Percentiles rank a stretch among this genome's conserved stretches.
phyloP scores from a whole-genome alignment of 2,113 vertebrate genomes.

The Aldabrachelys gigantea region DNA sequence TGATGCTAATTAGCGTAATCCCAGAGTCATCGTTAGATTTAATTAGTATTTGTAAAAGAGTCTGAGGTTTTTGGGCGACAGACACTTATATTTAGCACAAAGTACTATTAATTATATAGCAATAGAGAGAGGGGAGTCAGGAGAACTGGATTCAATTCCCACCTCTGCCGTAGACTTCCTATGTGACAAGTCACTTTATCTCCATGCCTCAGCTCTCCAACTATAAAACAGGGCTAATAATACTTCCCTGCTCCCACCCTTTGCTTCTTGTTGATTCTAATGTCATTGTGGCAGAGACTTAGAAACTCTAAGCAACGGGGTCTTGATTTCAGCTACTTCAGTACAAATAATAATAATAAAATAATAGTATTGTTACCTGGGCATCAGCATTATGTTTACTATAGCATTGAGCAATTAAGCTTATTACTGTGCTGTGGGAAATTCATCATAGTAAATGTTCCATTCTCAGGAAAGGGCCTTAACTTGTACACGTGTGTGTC shows the following conservation, averaged over 20 bases:
- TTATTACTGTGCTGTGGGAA: conserved; percentile 40
- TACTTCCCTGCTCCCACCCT: conserved; percentile 10
- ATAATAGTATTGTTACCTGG: conserved; percentile 59
- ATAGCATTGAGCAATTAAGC: conserved; percentile 53
- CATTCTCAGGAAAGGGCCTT: background rate
- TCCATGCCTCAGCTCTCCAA: conserved; percentile 10
- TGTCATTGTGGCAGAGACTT: conserved; percentile 56
- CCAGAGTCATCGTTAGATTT: background rate
- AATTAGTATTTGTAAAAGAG: background rate
- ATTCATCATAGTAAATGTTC: conserved; percentile 44
- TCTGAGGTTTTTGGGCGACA: background rate
- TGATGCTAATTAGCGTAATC: background rate
- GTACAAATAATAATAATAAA: conserved; percentile 56
- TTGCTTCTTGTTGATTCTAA: conserved; percentile 44
- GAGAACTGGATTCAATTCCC: background rate
- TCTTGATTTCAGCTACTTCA: conserved; percentile 64
- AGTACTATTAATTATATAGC: background rate
- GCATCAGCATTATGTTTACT: conserved; percentile 59
- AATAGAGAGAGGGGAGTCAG: background rate
- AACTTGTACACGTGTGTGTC: background rate
- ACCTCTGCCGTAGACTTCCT: background rate
- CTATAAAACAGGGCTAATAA: conserved; percentile 53
- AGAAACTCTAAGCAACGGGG: conserved; percentile 64
- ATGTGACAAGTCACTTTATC: conserved; percentile 19
- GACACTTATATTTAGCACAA: background rate